A percentile compares a stretch with the other conserved stretches of the same genome.
These are phyloP conservation scores for Augochlora pura DNA, from an alignment of 1,140 invertebrate species.

Conservation along the genomic window DNA sequence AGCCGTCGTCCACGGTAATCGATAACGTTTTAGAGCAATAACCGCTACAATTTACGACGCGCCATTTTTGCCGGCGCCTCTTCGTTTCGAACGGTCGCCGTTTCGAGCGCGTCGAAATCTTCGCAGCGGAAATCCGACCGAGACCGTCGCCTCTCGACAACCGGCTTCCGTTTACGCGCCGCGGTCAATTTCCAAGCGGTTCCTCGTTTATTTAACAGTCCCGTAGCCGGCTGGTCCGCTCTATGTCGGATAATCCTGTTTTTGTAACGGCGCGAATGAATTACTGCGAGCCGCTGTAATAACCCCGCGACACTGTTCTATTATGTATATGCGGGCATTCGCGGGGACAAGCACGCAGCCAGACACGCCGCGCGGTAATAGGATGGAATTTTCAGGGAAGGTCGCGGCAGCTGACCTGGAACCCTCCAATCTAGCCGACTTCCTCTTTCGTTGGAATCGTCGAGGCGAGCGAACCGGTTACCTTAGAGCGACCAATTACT, in stretches of 20 bases:
- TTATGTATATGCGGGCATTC: background rate
- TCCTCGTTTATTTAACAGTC: background rate
- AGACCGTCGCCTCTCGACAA: too few relatives aligned
- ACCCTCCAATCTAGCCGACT: conserved; percentile 6
- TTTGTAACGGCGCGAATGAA: background rate
- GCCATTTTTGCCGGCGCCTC: background rate
- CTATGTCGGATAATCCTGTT: background rate
- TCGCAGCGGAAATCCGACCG: too few relatives aligned
- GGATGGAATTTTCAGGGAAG: conserved; percentile 27
- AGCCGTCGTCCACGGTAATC: background rate
- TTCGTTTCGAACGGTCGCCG: background rate
- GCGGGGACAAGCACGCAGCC: background rate
- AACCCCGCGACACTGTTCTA: background rate
- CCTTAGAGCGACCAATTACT: too few relatives aligned
- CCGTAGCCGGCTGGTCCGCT: too few relatives aligned
- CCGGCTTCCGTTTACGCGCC: background rate
- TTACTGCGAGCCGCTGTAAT: background rate
- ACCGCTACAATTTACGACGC: conserved; percentile 17
- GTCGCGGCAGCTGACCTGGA: background rate
- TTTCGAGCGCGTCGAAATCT: background rate
- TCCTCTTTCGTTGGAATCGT: background rate
- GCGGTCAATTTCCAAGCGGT: background rate
- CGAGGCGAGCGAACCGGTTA: too few relatives aligned
- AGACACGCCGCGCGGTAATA: background rate
- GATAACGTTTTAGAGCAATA: conserved; percentile 23